Conservation (phyloP, 2,113 vertebrate genomes). For the Xerus inauris region DNA sequence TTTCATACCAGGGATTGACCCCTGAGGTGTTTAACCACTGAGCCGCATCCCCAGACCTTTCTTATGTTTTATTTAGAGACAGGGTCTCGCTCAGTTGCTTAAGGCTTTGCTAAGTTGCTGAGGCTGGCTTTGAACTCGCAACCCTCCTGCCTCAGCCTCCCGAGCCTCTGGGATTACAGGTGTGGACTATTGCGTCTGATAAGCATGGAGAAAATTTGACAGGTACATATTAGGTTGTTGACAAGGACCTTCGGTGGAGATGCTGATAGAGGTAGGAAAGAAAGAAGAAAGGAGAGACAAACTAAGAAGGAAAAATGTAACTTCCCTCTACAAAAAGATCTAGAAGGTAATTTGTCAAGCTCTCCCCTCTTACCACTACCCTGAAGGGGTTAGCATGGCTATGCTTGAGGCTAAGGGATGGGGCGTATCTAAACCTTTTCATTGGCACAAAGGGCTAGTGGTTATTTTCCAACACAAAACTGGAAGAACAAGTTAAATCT, state of each 20-base stretch:
- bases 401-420: background rate
- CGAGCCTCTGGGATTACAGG: no score
- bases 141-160: no score
- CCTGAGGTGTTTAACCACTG: no score
- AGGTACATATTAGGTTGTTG: background rate
- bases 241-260: background rate
- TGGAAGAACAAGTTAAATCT: slow-evolving; percentile 42
- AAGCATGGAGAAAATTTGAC: background rate
- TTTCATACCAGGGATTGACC: no score
- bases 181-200: no score
- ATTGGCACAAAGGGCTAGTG: background rate
- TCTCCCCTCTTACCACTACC: background rate
- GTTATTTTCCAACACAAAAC: background rate
- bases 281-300: background rate
- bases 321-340: background rate
- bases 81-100: no score
- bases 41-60: no score
- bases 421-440: background rate
- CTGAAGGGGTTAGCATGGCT: background rate
- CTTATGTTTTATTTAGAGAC: no score
- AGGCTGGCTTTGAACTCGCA: no score
- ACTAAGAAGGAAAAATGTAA: background rate
- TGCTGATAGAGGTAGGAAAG: background rate
- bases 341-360: background rate
- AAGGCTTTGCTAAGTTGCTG: no score